Percentiles rank a stretch among this genome's conserved stretches.
phyloP scores from a whole-genome alignment of 1,140 invertebrate species.

The Zeugodacus cucurbitae region DNA sequence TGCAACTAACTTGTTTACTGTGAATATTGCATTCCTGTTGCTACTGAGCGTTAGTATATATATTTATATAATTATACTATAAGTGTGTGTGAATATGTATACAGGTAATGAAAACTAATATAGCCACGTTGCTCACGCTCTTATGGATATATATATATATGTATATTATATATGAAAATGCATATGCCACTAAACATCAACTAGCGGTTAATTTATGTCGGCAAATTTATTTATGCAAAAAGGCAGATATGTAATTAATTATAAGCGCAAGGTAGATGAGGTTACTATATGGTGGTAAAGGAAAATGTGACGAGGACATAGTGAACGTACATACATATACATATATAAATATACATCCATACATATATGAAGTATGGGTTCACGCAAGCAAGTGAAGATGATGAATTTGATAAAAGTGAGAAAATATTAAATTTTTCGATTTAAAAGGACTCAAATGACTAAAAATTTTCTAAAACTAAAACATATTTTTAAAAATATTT shows the following conservation, averaged over 20 bases:
- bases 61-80: background rate
- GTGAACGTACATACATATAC: too few relatives aligned
- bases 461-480: too few relatives aligned
- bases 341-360: too few relatives aligned
- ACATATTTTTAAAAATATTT: too few relatives aligned
- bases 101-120: background rate
- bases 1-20: background rate
- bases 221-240: background rate
- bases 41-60: background rate
- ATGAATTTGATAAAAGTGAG: too few relatives aligned
- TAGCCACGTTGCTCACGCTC: background rate
- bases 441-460: too few relatives aligned
- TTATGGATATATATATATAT: too few relatives aligned
- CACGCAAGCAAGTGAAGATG: too few relatives aligned
- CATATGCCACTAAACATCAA: slow-evolving; percentile 10
- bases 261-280: background rate
- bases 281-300: background rate
- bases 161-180: background rate
- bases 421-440: too few relatives aligned
- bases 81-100: background rate
- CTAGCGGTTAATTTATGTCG: slow-evolving; percentile 1
- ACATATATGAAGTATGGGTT: too few relatives aligned
- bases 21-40: background rate
- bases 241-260: slow-evolving; percentile 20
- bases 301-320: background rate